Base-by-base conservation (phyloP, 2,888 invertebrate species). In the Eugnorisma glareosa region DNA sequence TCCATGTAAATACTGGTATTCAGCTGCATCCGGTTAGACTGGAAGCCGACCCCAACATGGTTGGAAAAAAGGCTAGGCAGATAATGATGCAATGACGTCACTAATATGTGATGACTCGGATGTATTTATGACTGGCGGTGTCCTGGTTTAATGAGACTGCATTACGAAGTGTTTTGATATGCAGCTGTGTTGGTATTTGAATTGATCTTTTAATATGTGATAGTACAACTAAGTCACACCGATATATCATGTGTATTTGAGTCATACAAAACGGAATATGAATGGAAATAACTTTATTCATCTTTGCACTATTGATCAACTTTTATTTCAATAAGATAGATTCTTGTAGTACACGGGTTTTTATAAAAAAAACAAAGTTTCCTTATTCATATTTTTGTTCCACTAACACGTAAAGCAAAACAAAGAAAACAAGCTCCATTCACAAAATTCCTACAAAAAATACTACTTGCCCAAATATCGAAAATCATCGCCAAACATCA, bases 61-160 rank as follows among this genome's bases (percentile, higher is more conserved):
- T n/a, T n/a, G n/a, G n/a, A n/a, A n/a, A n/a, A n/a, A n/a, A n/a
- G n/a, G n/a, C n/a, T n/a, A n/a, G n/a, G n/a, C n/a, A n/a, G n/a
- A n/a, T n/a, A n/a, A n/a, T n/a, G n/a, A n/a, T n/a, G n/a, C n/a
- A n/a, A n/a, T n/a, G n/a, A n/a, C n/a, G n/a, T n/a, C n/a, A n/a
- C 40, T 40, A 5, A 40, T 40, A 40, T 40, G 11, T 11, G 0
- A 10, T 11, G 11, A 11, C 11, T 1, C 57, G 43, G 71, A 82
- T 73, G 81, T 79, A 85, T 89, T 89, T 83, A 87, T 78, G 74
- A 75, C 74, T 67, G 78, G 66, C 71, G 51, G 43, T 37, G 61
- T 79, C 64, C 57, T n/a, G 43, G 64, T 85, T 75, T 71, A 31
- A 85, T 77, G 54, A 78, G 86, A 74, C 67, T 73, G 35, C 69